Conservation (phyloP, 1,140 invertebrate genomes). For the Aphelenchoides avenae region DNA sequence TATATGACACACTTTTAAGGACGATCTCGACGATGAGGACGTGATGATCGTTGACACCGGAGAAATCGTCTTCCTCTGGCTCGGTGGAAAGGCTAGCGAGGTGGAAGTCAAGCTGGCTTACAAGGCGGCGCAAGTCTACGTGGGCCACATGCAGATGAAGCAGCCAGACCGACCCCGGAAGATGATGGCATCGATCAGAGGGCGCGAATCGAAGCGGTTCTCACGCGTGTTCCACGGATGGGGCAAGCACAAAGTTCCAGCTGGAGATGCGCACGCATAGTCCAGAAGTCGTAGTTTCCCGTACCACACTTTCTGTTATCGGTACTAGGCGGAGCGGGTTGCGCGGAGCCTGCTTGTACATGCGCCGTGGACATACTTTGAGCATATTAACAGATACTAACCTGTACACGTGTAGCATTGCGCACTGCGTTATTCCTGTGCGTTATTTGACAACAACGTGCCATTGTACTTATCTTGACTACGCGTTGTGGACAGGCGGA, state of each 20-base stretch:
- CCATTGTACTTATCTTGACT: too few relatives aligned
- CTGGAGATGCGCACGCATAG: too few relatives aligned
- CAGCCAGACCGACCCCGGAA: slow-evolving; percentile 85
- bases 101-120: slow-evolving; percentile 97
- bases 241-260: slow-evolving; percentile 65
- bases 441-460: too few relatives aligned
- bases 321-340: too few relatives aligned
- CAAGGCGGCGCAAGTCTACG: slow-evolving; percentile 98
- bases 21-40: slow-evolving; percentile 97
- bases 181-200: slow-evolving; percentile 90
- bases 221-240: slow-evolving; percentile 98
- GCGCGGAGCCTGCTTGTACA: too few relatives aligned
- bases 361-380: too few relatives aligned
- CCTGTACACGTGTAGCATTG: too few relatives aligned
- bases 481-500: too few relatives aligned
- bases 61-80: slow-evolving; percentile 93
- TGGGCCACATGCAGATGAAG: slow-evolving; percentile 91
- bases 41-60: slow-evolving; percentile 99
- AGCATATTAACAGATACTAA: too few relatives aligned
- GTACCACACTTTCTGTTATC: too few relatives aligned
- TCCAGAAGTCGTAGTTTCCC: too few relatives aligned
- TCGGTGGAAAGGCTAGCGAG: slow-evolving; percentile 85
- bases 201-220: slow-evolving; percentile 88
- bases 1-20: slow-evolving; percentile 64
- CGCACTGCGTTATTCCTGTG: too few relatives aligned